Base-by-base conservation (phyloP, 1,140 invertebrate species). In the Maniola jurtina region DNA sequence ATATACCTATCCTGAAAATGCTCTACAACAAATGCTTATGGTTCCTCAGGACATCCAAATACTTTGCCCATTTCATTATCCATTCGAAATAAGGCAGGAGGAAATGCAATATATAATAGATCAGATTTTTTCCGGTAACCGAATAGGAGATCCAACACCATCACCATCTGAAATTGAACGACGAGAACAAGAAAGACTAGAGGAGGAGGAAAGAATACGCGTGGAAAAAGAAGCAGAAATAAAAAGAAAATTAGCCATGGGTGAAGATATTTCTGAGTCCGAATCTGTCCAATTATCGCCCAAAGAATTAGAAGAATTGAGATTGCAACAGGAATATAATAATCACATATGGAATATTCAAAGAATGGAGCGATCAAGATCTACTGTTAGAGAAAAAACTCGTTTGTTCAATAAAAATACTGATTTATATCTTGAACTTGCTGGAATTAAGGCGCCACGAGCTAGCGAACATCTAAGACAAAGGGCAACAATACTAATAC, bases 31-130 rank as follows among this genome's bases (percentile, higher is more conserved):
- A 72, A 72, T 88, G 70, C 48, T 90, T 11, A 85, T 90, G 61
- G 62, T 82, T 40, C 88, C 88, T 9, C 68, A 83, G 54, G 80
- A 90, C 61, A 76, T 88, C 38, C 68, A 88, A 73, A 79, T 90
- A 61, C 55, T 88, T 25, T 86, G 83, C 57, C 88, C 88, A 10
- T 90, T 86, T 68, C 86, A 88, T 72, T 90, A 89, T 70, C 80
- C 84, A 14, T 86, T 87, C 61, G 88, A 90, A 79, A 86, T 81
- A 7, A 71, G 88, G 38, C 66, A 81, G 70, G 57, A 80, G 68
- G 86, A 90, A 80, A 86, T 86, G 78, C 88, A 90, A 61, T 85
- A 84, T 42, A 79, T 90, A 7, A 75, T 87, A n/a, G 84, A 90
- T 64, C 54, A 90, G 78, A 85, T 90, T 61, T 81, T 87, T 57